Conservation (phyloP, 2,888 invertebrate species). For the Mimumesa dahlbomi region DNA sequence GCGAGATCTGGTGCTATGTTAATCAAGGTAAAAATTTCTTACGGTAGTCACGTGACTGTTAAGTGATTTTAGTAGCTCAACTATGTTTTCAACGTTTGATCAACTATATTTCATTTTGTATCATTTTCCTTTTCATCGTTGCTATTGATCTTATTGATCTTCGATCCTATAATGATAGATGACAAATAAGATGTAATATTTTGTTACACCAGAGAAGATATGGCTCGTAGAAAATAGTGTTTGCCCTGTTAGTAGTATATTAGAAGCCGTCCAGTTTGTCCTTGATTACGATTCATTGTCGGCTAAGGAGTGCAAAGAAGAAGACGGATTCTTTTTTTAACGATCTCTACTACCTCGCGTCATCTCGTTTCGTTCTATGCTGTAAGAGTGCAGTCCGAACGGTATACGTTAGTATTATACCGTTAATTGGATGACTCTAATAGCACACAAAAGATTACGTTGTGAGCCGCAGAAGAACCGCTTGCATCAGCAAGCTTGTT, state of each 20-base stretch:
- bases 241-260: too few relatives aligned
- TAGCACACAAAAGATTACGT: not conserved
- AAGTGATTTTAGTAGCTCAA: not conserved
- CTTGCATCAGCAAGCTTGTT: conserved; percentile 40
- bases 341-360: conserved; percentile 10
- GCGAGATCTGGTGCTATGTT: not conserved
- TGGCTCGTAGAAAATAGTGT: too few relatives aligned
- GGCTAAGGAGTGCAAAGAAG: too few relatives aligned
- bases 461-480: conserved; percentile 17
- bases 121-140: not conserved
- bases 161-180: too few relatives aligned
- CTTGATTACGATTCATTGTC: too few relatives aligned
- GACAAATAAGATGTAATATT: too few relatives aligned
- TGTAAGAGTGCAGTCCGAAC: conserved; percentile 13
- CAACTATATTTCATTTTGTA: not conserved
- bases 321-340: too few relatives aligned
- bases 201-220: too few relatives aligned
- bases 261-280: too few relatives aligned
- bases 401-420: conserved; percentile 32
- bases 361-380: conserved; percentile 15
- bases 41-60: not conserved
- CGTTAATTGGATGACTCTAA: conserved; percentile 18
- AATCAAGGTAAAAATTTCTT: conserved; percentile 15
- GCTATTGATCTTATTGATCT: too few relatives aligned
- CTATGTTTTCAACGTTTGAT: too few relatives aligned